These are phyloP conservation scores for Vannuccia rotundouncinata DNA, from an alignment of 2,888 invertebrate species.

Conservation along the genomic window DNA sequence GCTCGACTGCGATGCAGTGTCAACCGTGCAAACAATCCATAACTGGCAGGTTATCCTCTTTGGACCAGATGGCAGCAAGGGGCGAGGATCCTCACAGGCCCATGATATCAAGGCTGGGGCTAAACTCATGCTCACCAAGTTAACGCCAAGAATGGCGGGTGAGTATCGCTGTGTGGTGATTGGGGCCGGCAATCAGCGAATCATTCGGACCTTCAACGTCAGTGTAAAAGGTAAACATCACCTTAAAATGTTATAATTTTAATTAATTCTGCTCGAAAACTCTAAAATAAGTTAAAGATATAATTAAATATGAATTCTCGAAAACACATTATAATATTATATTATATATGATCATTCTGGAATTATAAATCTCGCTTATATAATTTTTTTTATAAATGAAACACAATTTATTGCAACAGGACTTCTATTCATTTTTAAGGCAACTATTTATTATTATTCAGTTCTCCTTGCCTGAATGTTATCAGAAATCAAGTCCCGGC, in stretches of 20 bases:
- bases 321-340: no score
- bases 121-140: background rate
- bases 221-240: background rate
- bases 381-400: no score
- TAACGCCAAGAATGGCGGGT: background rate
- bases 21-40: background rate
- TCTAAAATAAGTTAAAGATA: no score
- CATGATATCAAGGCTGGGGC: background rate
- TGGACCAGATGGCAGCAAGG: background rate
- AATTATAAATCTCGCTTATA: no score
- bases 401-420: no score
- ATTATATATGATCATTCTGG: no score
- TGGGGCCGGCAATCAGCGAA: background rate
- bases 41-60: background rate
- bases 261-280: background rate
- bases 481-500: no score
- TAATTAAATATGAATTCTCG: no score
- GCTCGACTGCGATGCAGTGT: slow-evolving; percentile 6
- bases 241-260: background rate
- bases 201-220: background rate
- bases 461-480: no score
- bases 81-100: background rate
- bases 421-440: no score
- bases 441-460: no score
- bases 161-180: background rate